Evolutionary conservation across 2,113 vertebrate genomes (phyloP).

Genomic region (Perca fluviatilis): DNA sequence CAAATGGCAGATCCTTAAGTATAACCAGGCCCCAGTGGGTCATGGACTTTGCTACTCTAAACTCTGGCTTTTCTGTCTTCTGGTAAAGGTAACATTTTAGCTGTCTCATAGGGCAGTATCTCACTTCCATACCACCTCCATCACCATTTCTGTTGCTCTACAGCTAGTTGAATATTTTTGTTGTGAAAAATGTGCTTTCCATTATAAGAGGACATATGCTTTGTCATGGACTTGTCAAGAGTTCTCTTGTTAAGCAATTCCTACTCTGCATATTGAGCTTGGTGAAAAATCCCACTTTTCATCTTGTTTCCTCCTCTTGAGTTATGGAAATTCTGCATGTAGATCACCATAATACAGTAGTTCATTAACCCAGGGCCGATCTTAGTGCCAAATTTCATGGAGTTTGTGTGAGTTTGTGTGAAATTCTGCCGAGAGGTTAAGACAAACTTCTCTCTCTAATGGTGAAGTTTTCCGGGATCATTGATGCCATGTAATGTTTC

Average conservation of each 20-base stretch:
- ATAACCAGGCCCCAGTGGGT: conserved; percentile 29
- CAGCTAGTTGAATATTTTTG: not conserved
- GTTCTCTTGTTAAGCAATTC: not conserved
- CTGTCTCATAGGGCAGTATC: not conserved
- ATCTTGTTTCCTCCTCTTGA: not conserved
- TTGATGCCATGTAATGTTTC: not conserved
- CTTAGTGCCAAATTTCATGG: not conserved
- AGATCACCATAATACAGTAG: not conserved
- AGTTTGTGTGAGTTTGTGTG: conserved; percentile 29
- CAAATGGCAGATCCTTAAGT: conserved; percentile 48
- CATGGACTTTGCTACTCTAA: conserved; percentile 1
- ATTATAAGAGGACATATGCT: not conserved
- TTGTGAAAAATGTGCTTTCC: not conserved
- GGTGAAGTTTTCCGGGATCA: not conserved
- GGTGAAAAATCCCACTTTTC: conserved; percentile 1
- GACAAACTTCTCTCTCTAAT: not conserved
- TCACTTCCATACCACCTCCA: not conserved
- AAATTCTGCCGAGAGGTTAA: not conserved
- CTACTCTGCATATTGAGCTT: not conserved
- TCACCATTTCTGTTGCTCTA: not conserved
- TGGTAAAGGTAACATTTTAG: not conserved
- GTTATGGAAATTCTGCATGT: not conserved
- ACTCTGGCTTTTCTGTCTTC: conserved; percentile 23
- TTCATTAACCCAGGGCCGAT: not conserved
- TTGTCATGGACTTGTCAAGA: not conserved